Base-by-base conservation (phyloP, 30 jellyfish, hydroid and myxozoan species). In the Sanderia malayensis region DNA sequence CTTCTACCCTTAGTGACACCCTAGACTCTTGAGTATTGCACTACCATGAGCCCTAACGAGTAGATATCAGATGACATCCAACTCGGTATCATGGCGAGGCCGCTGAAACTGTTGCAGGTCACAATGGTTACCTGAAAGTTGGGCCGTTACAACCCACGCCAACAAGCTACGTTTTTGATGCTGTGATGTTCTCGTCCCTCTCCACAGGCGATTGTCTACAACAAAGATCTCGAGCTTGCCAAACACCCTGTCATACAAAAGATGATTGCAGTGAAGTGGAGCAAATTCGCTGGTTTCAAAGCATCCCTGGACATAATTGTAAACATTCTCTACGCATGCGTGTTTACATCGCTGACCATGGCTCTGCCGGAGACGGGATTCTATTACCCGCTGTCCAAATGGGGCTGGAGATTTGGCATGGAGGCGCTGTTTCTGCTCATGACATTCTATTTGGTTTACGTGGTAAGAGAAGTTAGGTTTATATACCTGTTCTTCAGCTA, bases 221-320 rank as follows among this genome's bases (percentile, higher is more conserved):
- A 71, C 23, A 79, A 70, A 19, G 93, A 90, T 68, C 53, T 27
- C 1, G 67, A 71, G 24, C 69, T 90, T 44, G 84, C 73, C 8
- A 77, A 77, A 82, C 96, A 84, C 73, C 92, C 86, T 0, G 95
- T 80, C 29, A 83, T 92, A 19, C 79, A 73, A n/a, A 84, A 83
- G 61, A 58, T 82, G 63, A 74, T 92, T 0, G 96, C 86, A 29
- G 84, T 80, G 57, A 92, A 92, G 55, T 92, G 98, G 98, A 45
- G 79, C 10, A 71, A 34, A 74, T 73, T 83, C 31, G 94, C 94
- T 7, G 71, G 89, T 33, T 44, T 32, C 45, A 57, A 44, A 15
- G 78, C 95, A 23, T 20, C 80, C 0, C 69, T 85, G 7, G 82
- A 82, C 31, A 69, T 90, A 44, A 55, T 74, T 21, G 17, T 66